Base-by-base conservation (phyloP, 1,140 invertebrate genomes). In the Druon quercuslanigerum region DNA sequence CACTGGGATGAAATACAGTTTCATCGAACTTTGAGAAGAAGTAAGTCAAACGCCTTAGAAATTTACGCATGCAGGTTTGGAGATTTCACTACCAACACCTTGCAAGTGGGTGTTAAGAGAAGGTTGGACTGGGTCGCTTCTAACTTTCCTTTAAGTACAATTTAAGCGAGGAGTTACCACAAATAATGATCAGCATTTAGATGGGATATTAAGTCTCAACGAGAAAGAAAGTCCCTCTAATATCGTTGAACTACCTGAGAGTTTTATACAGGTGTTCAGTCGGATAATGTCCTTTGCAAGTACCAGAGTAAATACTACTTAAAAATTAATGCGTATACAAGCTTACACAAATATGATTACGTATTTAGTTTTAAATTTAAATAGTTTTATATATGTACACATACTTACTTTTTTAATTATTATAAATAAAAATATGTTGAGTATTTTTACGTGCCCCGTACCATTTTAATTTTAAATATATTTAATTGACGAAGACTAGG, bases 111-210 rank as follows among this genome's bases (percentile, higher is more conserved):
- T 57, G 56, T 57, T 4, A 17, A 57, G 56, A 25, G 56, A 57
- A 57, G 6, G 19, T n/a, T 33, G 57, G 25, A 66, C 16, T 66
- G 57, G 57, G 57, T 66, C 33, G 25, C 57, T 33, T 66, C 40
- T 40, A 66, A 66, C 57, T 66, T 66, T 66, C 25, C 40, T 14
- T 66, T 40, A 80, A 85, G 79, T 81, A 81, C 78, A 76, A 82
- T 79, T 83, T 84, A 81, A 84, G 74, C 70, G 75, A 56, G 56
- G 74, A 83, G 84, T 86, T 84, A 85, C 81, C 77, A 79, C 79
- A 83, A 86, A 86, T 86, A 86, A 85, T 73, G 82, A 85, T 86
- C 85, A 86, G 82, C 84, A 86, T 86, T 85, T 85, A 86, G 81
- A 85, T 86, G 77, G 81, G 77, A 79, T 80, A 85, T 86, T 86